Evolutionary conservation across 2,113 vertebrate species (phyloP), one percentile per base, ranked within the genome.

Genomic region (Tympanuchus pallidicinctus): DNA sequence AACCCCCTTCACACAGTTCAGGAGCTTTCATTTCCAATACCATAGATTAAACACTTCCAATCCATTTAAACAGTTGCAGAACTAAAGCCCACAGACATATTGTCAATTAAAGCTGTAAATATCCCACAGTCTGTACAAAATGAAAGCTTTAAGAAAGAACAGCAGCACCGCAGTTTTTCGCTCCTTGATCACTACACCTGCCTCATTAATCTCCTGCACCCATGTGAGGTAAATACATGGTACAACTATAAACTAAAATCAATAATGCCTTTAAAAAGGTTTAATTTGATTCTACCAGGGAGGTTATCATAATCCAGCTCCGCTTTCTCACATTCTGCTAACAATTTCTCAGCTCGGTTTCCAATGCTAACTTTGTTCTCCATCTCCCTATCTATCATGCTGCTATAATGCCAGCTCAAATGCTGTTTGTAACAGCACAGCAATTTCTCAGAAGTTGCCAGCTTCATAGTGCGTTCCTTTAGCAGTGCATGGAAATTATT

Each of bases 401-500:
- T 96, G 95, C 81, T 97, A 94, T 97, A 97, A 97, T 97, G 94
- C 93, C 94, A 95, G 95, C 94, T 96, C 97, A 96, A 95, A 95
- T 42, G 73, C 94, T 90, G 73, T 90, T 96, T 95, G 82, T 67
- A 91, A 92, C 77, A 94, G 95, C 83, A 59, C 95, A 89, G 96
- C 96, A 95, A 96, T 96, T 96, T 75, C 88, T 93, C 96, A 95
- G 76, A 96, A 97, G 95, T 93, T 95, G 77, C 88, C 75, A 95
- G 96, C 92, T 86, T 95, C 94, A 54, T 78, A 87, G 94, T 5
- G 74, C 47, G 96, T 50, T 93, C 91, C 90, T 96, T 97, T 57
- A 93, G 95, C 97, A 97, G 95, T 88, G 71, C 91, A 96, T 56
- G 69, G 93, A 97, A 98, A 98, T 97, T 97, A 97, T 98, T 95